Base-by-base conservation (phyloP, 2,888 invertebrate species). In the Atethmia centrago region DNA sequence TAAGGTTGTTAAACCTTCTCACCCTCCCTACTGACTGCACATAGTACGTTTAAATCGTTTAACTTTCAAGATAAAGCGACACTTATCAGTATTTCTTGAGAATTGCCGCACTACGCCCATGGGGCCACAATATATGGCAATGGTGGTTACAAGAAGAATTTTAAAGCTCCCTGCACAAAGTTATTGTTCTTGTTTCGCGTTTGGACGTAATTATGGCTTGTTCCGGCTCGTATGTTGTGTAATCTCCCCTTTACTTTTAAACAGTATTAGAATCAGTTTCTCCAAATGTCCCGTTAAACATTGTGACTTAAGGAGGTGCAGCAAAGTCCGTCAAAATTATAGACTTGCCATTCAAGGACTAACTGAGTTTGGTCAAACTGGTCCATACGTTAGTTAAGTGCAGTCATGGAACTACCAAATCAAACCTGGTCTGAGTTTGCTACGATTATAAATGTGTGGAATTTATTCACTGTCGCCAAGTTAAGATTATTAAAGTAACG, bases 41-140 rank as follows among this genome's bases (percentile, higher is more conserved):
- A 36, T 53, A 65, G 59, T 62, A 84, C 82, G 80, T 82, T 87
- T 82, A 87, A 90, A 88, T 86, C 86, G 89, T 83, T 86, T 84
- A 89, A 90, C 82, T 89, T 89, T 82, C 68, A 78, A 85, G 77
- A 82, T 85, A 72, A 80, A 77, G 78, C 78, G 78, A 74, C 83
- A 85, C 74, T 79, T 87, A 83, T 87, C 84, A 86, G 87, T 86
- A 87, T 82, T 86, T 85, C 84, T 84, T 84, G 78, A 80, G 82
- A 73, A 87, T 64, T 80, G 62, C 75, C 69, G 25, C 79, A 85
- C 74, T 73, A 68, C 69, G 47, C 87, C 79, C 85, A 74, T 73
- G 87, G 86, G 87, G 78, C 53, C 21, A 40, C 55, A 56, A 86
- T 84, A 72, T 85, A 84, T 74, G 77, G 75, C 71, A 42, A 62